Evolutionary conservation across 2,888 invertebrate species (phyloP), one percentile per base, ranked within the genome.

Genomic region (Sipunculus nudus): DNA sequence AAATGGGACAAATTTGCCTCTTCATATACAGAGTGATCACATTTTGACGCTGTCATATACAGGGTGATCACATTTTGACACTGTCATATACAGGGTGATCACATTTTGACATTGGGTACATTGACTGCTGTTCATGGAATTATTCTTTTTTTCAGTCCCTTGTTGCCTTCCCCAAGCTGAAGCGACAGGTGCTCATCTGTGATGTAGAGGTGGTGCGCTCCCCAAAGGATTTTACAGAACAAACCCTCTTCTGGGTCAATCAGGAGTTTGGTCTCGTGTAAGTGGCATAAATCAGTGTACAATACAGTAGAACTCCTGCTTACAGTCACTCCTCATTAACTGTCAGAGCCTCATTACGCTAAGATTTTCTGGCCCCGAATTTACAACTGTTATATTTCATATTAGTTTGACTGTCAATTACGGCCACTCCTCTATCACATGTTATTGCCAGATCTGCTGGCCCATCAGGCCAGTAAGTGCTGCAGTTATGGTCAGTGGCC

Each of bases 231-330:
- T 96, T 98, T 85, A 88, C 89, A 25, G 96, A 97, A 83, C 90
- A 92, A 76, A 94, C 96, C 2, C 87, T 89, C 67, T 99, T 98
- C 86, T 95, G 94, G 93, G 90, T 97, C 16, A 99, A 98, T 86
- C 96, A 97, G 83, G 94, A 97, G 75, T 99, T 99, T 87, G 92
- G 94, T 43, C 88, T 89, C 59, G 86, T 89, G 88, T 88, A 79
- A 86, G 88, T 85, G 65, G n/a, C n/a, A n/a, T n/a, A n/a, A n/a
- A n/a, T n/a, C 53, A 23, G 1, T 21, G 16, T 41, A 3, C n/a
- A 58, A 31, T 21, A 21, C n/a, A n/a, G n/a, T n/a, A n/a, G n/a
- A n/a, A n/a, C n/a, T n/a, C n/a, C n/a, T n/a, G n/a, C n/a, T n/a
- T n/a, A n/a, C n/a, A n/a, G n/a, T n/a, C n/a, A n/a, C n/a, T n/a